Conservation (phyloP, 1,140 invertebrate genomes). For the Bombus confusus region DNA sequence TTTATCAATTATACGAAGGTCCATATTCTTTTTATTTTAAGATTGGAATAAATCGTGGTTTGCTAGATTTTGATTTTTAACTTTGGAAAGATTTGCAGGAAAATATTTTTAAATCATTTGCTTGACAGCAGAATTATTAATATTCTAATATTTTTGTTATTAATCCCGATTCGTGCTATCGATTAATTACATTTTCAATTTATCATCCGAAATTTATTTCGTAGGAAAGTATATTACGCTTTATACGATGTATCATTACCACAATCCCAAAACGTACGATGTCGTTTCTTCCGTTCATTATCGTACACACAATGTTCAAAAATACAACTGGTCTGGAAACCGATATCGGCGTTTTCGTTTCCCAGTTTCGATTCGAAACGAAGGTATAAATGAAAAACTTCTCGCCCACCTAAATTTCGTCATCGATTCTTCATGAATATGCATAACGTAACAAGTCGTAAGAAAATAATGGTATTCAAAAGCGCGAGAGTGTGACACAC, state of each 20-base stretch:
- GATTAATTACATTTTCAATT: background rate
- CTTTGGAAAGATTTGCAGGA: background rate
- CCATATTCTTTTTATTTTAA: background rate
- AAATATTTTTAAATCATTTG: no score
- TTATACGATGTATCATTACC: no score
- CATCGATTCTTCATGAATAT: constrained; percentile 1
- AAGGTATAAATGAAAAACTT: background rate
- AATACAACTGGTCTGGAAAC: background rate
- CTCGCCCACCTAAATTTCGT: background rate
- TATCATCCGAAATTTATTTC: background rate
- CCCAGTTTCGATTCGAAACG: background rate
- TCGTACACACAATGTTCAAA: background rate
- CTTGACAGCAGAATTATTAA: no score
- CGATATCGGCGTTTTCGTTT: background rate
- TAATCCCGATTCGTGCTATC: background rate
- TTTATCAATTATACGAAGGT: background rate
- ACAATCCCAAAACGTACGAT: background rate
- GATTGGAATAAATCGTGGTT: background rate
- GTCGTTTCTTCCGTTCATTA: background rate
- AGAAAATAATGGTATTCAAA: constrained; percentile 30
- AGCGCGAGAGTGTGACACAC: background rate
- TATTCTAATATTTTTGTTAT: background rate
- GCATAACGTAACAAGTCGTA: constrained; percentile 24
- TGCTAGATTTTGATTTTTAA: background rate
- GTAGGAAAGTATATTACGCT: background rate